A percentile compares a stretch with the other conserved stretches of the same genome.
phyloP scores from a whole-genome alignment of 2,888 invertebrate species.

The Eretmocerus hayati region DNA sequence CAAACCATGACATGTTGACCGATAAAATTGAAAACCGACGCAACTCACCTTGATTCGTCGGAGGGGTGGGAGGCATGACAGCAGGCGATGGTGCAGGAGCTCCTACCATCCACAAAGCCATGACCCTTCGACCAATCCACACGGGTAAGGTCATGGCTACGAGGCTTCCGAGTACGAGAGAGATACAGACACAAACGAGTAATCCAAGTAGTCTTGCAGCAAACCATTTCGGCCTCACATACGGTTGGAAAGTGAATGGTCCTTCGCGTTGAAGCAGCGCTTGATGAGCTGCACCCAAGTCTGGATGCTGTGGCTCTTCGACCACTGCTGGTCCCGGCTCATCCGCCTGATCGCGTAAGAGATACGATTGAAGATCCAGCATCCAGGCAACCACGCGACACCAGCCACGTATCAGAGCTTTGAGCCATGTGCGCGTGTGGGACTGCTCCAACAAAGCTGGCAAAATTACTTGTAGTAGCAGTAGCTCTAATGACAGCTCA shows the following conservation, averaged over 20 bases:
- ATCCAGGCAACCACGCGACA: conserved; percentile 77
- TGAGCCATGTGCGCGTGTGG: conserved; percentile 90
- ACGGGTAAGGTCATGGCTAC: conserved; percentile 84
- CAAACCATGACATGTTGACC: no score
- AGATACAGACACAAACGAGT: conserved; percentile 72
- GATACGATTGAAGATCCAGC: conserved; percentile 81
- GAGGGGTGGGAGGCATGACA: conserved; percentile 34
- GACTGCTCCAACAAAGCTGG: conserved; percentile 95
- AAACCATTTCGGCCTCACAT: conserved; percentile 79
- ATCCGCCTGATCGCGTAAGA: conserved; percentile 65
- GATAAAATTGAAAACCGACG: no score
- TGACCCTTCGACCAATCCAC: conserved; percentile 79
- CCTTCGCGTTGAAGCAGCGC: conserved; percentile 74
- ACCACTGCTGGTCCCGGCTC: conserved; percentile 38
- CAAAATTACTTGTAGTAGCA: conserved; percentile 87
- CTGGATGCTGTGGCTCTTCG: conserved; percentile 41
- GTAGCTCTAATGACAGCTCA: conserved; percentile 87
- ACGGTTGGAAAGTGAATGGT: conserved; percentile 83
- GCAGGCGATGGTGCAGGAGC: conserved; percentile 44
- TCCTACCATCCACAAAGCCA: conserved; percentile 77
- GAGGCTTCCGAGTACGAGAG: conserved; percentile 77
- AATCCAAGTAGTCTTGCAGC: conserved; percentile 61
- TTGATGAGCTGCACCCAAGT: conserved; percentile 77
- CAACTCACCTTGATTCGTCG: conserved; percentile 30
- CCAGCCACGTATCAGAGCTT: conserved; percentile 81